Percentiles rank a stretch among this genome's conserved stretches.
Conservation (phyloP, 2,888 invertebrate genomes). For the Pheosia tremula region DNA sequence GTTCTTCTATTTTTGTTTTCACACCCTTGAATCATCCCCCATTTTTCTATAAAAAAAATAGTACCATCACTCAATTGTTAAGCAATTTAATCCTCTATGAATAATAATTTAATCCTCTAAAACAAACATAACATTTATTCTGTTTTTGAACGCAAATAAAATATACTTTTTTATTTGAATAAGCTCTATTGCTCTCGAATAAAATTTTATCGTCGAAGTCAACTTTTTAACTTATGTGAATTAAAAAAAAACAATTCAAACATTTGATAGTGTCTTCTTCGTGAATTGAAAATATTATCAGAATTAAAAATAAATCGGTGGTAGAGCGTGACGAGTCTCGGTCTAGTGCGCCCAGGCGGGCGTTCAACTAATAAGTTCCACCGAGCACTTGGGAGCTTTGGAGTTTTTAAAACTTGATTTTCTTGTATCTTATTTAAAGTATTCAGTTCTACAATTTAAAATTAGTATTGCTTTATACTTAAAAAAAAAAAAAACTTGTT, state of each 20-base stretch:
- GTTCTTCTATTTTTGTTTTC: conserved; percentile 64
- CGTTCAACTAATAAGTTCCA: conserved; percentile 42
- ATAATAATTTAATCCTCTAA: background rate
- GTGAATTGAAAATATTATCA: conserved; percentile 37
- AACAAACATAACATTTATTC: too few relatives aligned
- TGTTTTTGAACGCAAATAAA: too few relatives aligned
- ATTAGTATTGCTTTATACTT: too few relatives aligned
- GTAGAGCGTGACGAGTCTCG: conserved; percentile 50
- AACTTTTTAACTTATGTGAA: conserved; percentile 6
- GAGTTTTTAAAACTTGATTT: background rate
- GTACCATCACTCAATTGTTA: background rate
- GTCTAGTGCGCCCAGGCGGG: conserved; percentile 34
- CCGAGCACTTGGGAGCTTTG: background rate
- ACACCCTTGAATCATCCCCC: conserved; percentile 26
- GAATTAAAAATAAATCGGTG: conserved; percentile 49
- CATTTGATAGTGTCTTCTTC: conserved; percentile 16
- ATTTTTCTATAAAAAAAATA: conserved; percentile 16
- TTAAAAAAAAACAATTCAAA: conserved; percentile 10
- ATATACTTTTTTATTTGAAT: too few relatives aligned
- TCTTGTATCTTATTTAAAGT: background rate
- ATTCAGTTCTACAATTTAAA: too few relatives aligned
- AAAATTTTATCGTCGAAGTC: background rate
- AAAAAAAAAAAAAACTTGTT: too few relatives aligned
- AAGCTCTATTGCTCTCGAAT: too few relatives aligned
- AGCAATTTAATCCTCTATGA: conserved; percentile 4